Evolutionary conservation across 2,797 vertebrate species (phyloP).

Genomic region (Periophthalmus magnuspinnatus): DNA sequence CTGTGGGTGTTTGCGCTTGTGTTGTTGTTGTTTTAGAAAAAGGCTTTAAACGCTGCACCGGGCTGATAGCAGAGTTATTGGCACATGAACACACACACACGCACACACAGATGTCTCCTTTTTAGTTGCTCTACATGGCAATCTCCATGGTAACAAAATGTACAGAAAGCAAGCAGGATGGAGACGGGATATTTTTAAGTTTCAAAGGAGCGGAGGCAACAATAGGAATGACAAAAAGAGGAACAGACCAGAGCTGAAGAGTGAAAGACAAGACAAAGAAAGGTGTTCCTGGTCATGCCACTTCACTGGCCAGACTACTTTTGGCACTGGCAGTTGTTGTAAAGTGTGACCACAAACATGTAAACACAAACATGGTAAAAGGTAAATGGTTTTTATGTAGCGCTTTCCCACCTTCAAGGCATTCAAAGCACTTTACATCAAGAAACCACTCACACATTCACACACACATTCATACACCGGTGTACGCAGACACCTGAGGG

Average conservation of each 20-base stretch:
- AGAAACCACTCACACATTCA: too few relatives aligned
- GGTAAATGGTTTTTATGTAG: too few relatives aligned
- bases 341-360: background rate
- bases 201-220: constrained; percentile 75
- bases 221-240: constrained; percentile 61
- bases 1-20: constrained; percentile 52
- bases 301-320: constrained; percentile 12
- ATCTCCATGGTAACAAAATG: constrained; percentile 80
- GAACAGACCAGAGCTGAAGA: constrained; percentile 51
- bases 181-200: constrained; percentile 77
- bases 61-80: constrained; percentile 65
- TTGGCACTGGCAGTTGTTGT: background rate
- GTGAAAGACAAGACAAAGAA: constrained; percentile 37
- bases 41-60: constrained; percentile 63
- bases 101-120: constrained; percentile 1
- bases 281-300: constrained; percentile 73
- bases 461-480: too few relatives aligned
- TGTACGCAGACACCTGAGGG: too few relatives aligned
- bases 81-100: constrained; percentile 48
- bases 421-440: too few relatives aligned
- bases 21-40: constrained; percentile 60
- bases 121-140: constrained; percentile 61
- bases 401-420: too few relatives aligned
- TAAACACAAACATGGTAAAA: too few relatives aligned
- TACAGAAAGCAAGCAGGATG: constrained; percentile 66